Conservation (phyloP, 92 coral and sea anemone genomes). For the Porites evermanni region DNA sequence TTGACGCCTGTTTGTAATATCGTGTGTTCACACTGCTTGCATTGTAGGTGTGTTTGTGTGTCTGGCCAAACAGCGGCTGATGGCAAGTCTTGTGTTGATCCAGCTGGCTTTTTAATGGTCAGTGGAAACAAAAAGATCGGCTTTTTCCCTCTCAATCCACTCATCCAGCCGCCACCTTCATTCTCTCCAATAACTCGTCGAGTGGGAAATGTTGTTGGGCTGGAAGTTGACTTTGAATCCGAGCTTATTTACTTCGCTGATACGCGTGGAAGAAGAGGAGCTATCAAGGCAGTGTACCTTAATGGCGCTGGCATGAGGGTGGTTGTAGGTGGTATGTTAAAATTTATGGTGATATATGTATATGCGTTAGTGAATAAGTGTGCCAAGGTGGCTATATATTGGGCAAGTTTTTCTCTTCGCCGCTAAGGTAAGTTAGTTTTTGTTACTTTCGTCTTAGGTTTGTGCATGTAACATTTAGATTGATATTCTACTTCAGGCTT, state of each 20-base stretch:
- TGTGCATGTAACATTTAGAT: too few species aligned
- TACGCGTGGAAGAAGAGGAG: constrained; percentile 6
- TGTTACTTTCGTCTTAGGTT: too few species aligned
- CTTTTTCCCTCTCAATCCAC: constrained; percentile 60
- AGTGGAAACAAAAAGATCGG: constrained; percentile 52
- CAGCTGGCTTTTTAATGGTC: constrained; percentile 66
- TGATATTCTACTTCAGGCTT: too few species aligned
- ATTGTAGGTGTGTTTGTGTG: constrained; percentile 82
- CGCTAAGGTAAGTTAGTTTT: too few species aligned
- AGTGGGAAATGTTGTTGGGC: constrained; percentile 35
- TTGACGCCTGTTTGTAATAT: too few species aligned
- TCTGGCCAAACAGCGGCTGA: constrained; percentile 76
- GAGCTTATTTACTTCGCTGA: constrained; percentile 74
- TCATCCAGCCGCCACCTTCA: constrained; percentile 17
- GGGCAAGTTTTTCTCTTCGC: too few species aligned
- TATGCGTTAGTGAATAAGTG: too few species aligned
- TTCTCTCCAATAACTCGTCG: constrained; percentile 39
- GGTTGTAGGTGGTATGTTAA: constrained; percentile 59
- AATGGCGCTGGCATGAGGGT: constrained; percentile 79
- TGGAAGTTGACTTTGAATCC: constrained; percentile 79
- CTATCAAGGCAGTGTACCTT: constrained; percentile 68
- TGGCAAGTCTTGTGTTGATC: constrained; percentile 65
- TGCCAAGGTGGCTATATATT: too few species aligned
- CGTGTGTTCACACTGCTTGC: not conserved
- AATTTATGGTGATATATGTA: too few species aligned